A percentile compares a stretch with the other conserved stretches of the same genome.
phyloP scores from a whole-genome alignment of 2,888 invertebrate genomes.

The Aleiodes leptofemur region DNA sequence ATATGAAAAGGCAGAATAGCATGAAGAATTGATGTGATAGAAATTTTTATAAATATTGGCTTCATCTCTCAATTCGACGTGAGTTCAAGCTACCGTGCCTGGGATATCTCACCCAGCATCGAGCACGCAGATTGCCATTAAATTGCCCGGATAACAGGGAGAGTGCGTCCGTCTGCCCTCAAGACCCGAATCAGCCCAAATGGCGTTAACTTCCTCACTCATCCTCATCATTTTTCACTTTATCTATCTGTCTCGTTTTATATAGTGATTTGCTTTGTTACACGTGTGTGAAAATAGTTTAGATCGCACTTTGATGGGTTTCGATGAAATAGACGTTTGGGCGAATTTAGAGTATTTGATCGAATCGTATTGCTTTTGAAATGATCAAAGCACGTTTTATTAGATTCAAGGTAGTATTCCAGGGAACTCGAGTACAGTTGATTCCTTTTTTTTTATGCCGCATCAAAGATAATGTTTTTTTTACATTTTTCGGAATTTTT shows the following conservation, averaged over 20 bases:
- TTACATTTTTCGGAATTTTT: too few species aligned
- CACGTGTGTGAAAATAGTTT: slow-evolving; percentile 3
- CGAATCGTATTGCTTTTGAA: neutral
- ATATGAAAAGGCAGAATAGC: too few species aligned
- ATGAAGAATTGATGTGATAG: neutral
- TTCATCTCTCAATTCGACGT: slow-evolving; percentile 47
- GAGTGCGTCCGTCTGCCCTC: slow-evolving; percentile 21
- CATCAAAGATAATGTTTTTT: too few species aligned
- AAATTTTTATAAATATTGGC: slow-evolving; percentile 20
- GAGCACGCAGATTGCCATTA: slow-evolving; percentile 49
- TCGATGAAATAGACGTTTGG: neutral
- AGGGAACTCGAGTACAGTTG: too few species aligned
- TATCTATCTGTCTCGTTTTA: neutral
- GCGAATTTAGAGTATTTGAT: neutral
- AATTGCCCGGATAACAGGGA: slow-evolving; percentile 45
- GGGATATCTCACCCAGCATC: slow-evolving; percentile 37
- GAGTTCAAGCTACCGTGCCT: slow-evolving; percentile 17
- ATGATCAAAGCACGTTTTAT: too few species aligned
- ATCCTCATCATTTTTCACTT: slow-evolving; percentile 3
- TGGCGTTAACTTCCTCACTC: slow-evolving; percentile 32
- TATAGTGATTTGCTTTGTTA: neutral
- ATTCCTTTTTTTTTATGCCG: too few species aligned
- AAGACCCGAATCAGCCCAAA: slow-evolving; percentile 13
- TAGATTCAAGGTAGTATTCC: too few species aligned
- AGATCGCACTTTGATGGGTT: neutral